A percentile compares a stretch with the other conserved stretches of the same genome.
These are phyloP conservation scores for Anarrhichthys ocellatus DNA, from an alignment of 2,113 vertebrate genomes.

Conservation along the genomic window DNA sequence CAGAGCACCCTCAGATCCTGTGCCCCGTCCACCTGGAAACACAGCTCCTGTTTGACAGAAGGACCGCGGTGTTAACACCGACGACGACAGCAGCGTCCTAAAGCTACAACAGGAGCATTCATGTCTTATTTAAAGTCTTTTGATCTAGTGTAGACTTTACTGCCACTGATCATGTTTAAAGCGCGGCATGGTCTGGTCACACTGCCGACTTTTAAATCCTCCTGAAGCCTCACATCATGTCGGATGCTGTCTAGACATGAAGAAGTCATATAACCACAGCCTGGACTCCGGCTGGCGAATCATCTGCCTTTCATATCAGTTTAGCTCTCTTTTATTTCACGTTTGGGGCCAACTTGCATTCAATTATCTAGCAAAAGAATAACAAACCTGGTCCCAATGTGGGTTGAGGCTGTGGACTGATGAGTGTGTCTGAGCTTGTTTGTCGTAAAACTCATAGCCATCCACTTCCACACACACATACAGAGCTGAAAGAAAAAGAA, in stretches of 20 bases:
- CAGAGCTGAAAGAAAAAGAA: constrained; percentile 63
- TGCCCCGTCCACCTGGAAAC: constrained; percentile 79
- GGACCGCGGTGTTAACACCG: neutral
- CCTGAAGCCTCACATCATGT: constrained; percentile 18
- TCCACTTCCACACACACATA: constrained; percentile 82
- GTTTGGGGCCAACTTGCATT: neutral
- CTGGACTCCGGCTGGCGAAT: neutral
- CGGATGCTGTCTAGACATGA: constrained; percentile 64
- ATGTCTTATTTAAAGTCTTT: constrained; percentile 18
- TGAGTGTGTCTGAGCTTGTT: constrained; percentile 76
- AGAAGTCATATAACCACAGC: constrained; percentile 10
- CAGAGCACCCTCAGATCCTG: constrained; percentile 75
- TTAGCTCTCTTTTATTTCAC: neutral
- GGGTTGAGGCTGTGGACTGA: constrained; percentile 73
- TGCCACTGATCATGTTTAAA: constrained; percentile 61
- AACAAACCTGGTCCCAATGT: constrained; percentile 83
- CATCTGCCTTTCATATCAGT: neutral
- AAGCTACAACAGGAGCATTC: constrained; percentile 3
- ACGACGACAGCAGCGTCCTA: neutral
- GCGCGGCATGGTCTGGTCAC: neutral
- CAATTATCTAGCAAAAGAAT: neutral
- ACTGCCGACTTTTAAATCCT: constrained; percentile 32
- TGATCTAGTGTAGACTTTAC: constrained; percentile 23
- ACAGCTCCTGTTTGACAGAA: constrained; percentile 76
- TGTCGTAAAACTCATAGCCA: constrained; percentile 77